Base-by-base conservation (phyloP, 2,888 invertebrate genomes). In the Limnephilus auricula region DNA sequence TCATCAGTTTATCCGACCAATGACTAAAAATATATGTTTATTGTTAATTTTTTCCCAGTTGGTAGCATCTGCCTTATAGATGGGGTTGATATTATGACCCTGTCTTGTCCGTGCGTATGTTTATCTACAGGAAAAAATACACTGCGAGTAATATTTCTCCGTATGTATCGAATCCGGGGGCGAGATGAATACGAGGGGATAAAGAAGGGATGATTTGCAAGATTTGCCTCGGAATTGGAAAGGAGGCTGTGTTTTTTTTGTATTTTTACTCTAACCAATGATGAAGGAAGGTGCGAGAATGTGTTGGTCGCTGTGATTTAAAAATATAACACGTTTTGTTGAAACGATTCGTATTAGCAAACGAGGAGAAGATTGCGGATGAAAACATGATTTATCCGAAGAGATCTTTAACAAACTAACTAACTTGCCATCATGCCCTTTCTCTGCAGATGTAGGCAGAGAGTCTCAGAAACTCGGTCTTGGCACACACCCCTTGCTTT, bases 121-220 rank as follows among this genome's bases (percentile, higher is more conserved):
- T 91, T 92, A 92, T 91, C 91, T 90, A 92, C 65, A 92, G 65
- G 91, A 90, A 90, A 92, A 92, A 92, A 92, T 91, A 92, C 89
- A 91, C 90, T 90, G 18, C n/a, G 87, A 40, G 37, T 31, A 85
- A 92, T 90, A 89, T 89, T 92, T 80, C 78, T 84, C 91, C 37
- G 31, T 87, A 90, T 90, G 92, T 87, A 92, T 88, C 92, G 92
- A 90, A 89, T 88, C 85, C 50, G 84, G 31, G 80, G 91, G 91
- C 85, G 87, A 79, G 90, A 87, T 80, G 91, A 91, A 91, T 89
- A 83, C 79, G 91, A 40, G 34, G 65, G 79, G 84, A 86, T 40
- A 89, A 34, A 84, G 30, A 84, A 31, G 40, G 84, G 89, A 91
- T 91, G 91, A 90, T 90, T 90, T 86, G 90, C 90, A 84, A 86